Conservation (phyloP, 2,888 invertebrate genomes). For the Drosophila helvetica region DNA sequence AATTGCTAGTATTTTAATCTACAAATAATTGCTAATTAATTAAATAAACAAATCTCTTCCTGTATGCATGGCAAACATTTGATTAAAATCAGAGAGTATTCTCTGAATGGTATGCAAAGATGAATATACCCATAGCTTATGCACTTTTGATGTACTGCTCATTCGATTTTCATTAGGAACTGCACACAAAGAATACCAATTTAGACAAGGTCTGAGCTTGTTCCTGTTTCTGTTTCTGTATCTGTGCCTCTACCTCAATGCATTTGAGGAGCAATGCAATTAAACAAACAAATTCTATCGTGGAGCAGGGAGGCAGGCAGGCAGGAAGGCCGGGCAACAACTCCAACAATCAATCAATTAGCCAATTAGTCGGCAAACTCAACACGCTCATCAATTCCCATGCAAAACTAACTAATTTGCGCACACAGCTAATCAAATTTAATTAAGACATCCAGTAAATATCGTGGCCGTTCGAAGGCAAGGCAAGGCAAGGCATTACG, state of each 20-base stretch:
- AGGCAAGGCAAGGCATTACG: slow-evolving; percentile 38
- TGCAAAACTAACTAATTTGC: slow-evolving; percentile 76
- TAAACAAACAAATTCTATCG: slow-evolving; percentile 41
- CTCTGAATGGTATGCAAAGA: not conserved
- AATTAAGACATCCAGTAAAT: slow-evolving; percentile 71
- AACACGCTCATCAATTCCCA: slow-evolving; percentile 67
- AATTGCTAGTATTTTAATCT: no score
- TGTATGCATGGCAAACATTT: not conserved
- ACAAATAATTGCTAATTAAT: not conserved
- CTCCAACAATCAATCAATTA: slow-evolving; percentile 72
- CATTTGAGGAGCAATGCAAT: slow-evolving; percentile 58
- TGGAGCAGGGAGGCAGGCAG: not conserved
- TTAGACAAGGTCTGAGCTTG: slow-evolving; percentile 2
- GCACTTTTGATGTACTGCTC: slow-evolving; percentile 34
- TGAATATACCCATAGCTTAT: slow-evolving; percentile 11
- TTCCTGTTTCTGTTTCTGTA: slow-evolving; percentile 4
- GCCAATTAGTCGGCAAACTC: slow-evolving; percentile 67
- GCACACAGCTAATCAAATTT: slow-evolving; percentile 77
- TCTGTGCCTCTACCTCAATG: slow-evolving; percentile 1
- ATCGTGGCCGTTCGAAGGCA: slow-evolving; percentile 43
- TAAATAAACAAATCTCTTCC: not conserved
- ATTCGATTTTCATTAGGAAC: slow-evolving; percentile 41
- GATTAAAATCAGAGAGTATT: no score
- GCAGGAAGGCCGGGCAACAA: slow-evolving; percentile 21
- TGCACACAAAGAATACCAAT: slow-evolving; percentile 35